Evolutionary conservation across 1,140 invertebrate species (phyloP).

Genomic region (Drosophila kikkawai): DNA sequence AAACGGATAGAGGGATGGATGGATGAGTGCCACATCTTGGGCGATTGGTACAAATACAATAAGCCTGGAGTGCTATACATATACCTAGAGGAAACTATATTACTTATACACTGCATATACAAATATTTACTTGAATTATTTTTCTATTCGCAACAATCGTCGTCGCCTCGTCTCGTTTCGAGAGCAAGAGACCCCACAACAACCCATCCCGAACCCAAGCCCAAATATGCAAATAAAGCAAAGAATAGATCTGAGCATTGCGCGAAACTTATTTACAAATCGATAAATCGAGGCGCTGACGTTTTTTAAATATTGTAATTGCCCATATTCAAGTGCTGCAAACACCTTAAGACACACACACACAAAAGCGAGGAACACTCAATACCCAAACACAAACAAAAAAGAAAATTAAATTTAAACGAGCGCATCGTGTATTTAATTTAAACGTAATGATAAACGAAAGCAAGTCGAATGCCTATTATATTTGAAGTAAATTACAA

Average conservation of each 20-base stretch:
- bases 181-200: conserved; percentile 29
- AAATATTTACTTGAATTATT: conserved; percentile 83
- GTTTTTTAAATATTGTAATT: conserved; percentile 72
- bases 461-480: conserved; percentile 70
- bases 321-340: conserved; percentile 58
- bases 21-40: conserved; percentile 31
- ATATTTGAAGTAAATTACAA: conserved; percentile 65
- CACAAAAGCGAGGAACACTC: conserved; percentile 9
- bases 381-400: conserved; percentile 16
- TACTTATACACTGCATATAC: conserved; percentile 72
- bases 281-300: conserved; percentile 63
- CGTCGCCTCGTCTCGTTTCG: conserved; percentile 40
- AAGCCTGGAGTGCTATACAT: conserved; percentile 65
- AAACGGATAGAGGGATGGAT: background rate
- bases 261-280: conserved; percentile 72
- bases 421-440: conserved; percentile 57
- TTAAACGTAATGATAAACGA: conserved; percentile 55
- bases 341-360: conserved; percentile 12
- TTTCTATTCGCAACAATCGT: conserved; percentile 79
- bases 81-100: conserved; percentile 74
- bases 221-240: conserved; percentile 32
- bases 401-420: conserved; percentile 41
- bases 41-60: conserved; percentile 82
- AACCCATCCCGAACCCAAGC: conserved; percentile 12
- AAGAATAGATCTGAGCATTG: conserved; percentile 46